Evolutionary conservation across 1,140 invertebrate genomes (phyloP).

Genomic region (Pseudomyrmex concolor): DNA sequence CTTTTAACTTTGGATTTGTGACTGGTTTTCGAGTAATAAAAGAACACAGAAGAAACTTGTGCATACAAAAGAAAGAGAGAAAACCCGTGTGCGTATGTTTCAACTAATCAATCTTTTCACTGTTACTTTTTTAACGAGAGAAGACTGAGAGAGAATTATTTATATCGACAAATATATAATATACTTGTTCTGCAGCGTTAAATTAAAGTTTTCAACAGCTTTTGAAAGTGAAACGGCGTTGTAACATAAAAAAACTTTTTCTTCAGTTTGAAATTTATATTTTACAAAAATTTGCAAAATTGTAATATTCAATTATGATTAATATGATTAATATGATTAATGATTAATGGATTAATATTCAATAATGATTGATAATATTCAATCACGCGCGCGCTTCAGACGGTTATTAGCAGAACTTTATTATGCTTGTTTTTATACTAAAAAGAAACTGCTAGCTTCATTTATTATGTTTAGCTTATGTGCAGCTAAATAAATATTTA

Average conservation of each 20-base stretch:
- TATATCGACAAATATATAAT: not conserved
- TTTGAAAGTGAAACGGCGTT: no score
- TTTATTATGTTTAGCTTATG: no score
- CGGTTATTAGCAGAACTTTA: not conserved
- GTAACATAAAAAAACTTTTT: no score
- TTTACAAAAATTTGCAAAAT: no score
- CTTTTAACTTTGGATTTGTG: constrained; percentile 23
- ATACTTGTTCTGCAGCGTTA: not conserved
- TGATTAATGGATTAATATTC: no score
- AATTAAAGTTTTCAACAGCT: not conserved
- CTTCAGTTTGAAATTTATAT: no score
- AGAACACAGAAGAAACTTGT: not conserved
- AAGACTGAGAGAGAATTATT: constrained; percentile 15
- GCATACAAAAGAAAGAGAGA: not conserved
- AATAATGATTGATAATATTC: constrained; percentile 45
- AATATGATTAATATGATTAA: no score
- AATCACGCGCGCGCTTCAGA: not conserved
- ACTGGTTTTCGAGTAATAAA: constrained; percentile 10
- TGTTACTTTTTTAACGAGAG: constrained; percentile 14
- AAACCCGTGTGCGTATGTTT: not conserved
- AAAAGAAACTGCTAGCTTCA: not conserved
- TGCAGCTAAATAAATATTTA: not conserved
- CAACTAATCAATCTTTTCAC: constrained; percentile 19
- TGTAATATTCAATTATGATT: no score
- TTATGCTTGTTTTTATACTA: not conserved